These are phyloP conservation scores for Leptura quadrifasciata DNA, from an alignment of 2,888 invertebrate genomes.

Conservation along the genomic window DNA sequence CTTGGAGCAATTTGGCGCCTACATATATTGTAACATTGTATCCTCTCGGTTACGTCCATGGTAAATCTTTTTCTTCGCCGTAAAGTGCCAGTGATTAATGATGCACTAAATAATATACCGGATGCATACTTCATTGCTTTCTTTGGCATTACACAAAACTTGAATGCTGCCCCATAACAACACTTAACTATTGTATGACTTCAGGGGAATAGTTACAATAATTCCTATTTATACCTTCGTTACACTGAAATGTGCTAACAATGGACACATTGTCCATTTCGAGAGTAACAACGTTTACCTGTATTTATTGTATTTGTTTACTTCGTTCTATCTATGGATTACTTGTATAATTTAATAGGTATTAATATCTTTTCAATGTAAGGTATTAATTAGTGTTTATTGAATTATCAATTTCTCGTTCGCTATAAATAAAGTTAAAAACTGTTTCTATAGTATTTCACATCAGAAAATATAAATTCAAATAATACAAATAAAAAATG, in stretches of 20 bases:
- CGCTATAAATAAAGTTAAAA: no score
- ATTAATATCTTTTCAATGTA: no score
- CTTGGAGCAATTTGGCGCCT: no score
- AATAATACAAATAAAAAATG: no score
- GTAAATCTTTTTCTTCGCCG: slow-evolving; percentile 5
- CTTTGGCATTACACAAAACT: slow-evolving; percentile 22
- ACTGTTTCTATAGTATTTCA: no score
- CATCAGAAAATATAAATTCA: no score
- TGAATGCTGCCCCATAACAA: slow-evolving; percentile 31
- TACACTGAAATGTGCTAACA: slow-evolving; percentile 13
- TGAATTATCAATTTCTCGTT: no score
- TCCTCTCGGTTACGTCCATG: slow-evolving; percentile 6
- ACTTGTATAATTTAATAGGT: no score
- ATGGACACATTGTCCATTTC: slow-evolving; percentile 21
- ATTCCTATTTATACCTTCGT: slow-evolving; percentile 17
- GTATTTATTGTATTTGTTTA: background rate
- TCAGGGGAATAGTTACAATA: slow-evolving; percentile 7
- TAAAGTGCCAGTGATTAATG: slow-evolving; percentile 38
- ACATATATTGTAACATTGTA: background rate
- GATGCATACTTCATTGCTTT: slow-evolving; percentile 38
- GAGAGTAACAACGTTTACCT: slow-evolving; percentile 18
- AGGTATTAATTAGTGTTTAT: no score
- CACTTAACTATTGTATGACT: slow-evolving; percentile 1
- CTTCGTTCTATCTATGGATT: no score
- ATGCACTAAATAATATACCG: slow-evolving; percentile 37